Base-by-base conservation (phyloP, 1,140 invertebrate genomes). In the Drosophila mauritiana region DNA sequence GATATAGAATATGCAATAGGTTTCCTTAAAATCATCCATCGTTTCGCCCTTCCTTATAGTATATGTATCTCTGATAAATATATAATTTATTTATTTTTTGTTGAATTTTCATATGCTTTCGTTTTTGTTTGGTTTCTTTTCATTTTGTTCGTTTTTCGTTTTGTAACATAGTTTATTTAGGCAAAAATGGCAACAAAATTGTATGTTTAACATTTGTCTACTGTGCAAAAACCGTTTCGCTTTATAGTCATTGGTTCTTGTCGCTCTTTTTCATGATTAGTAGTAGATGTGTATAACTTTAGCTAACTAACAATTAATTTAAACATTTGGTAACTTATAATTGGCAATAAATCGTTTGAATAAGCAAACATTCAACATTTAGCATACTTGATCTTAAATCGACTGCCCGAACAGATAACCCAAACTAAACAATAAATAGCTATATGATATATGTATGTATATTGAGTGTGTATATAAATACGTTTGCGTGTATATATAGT, bases 111-210 rank as follows among this genome's bases (percentile, higher is more conserved):
- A 65, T 58, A 46, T 73, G 56, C 51, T 49, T 80, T 45, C 49
- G 43, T 78, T 81, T 80, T 43, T 36, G 40, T 69, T 77, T 81
- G 39, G 27, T 67, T 40, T 72, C 39, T 13, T 53, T 77, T 78
- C 54, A 52, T 58, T 55, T 74, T 43, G 40, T 65, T 75, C 63
- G 43, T 53, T 49, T 59, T 73, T 68, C 54, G 73, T 56, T 84
- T 84, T 84, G 90, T 91, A 91, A 91, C 90, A 91, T 91, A 91
- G 90, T 91, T 91, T 91, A 84, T 90, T 91, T 91, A 91, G 90
- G 90, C 90, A 91, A 91, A 91, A 91, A 91, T 91, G 90, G 90
- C 90, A 91, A 91, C 90, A 91, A 91, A 91, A 91, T 91, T 90
- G 80, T 91, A 91, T 91, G 85, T 88, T 88, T 88, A 89, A 88